Conservation (phyloP, 92 coral and sea anemone genomes). For the Porites divaricata region DNA sequence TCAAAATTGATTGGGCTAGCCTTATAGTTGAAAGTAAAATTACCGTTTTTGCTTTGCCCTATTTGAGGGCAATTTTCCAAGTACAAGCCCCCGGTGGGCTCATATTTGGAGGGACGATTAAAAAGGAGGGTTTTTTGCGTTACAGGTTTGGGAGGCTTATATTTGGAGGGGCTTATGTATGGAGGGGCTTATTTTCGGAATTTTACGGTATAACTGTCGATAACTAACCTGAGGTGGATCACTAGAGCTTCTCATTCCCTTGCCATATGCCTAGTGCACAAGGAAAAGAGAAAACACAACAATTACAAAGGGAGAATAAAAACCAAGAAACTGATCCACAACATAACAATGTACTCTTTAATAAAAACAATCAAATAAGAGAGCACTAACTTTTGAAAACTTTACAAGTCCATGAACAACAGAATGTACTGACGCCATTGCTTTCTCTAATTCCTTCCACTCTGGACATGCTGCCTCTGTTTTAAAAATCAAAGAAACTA, state of each 20-base stretch:
- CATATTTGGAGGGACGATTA: no score
- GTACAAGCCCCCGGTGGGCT: no score
- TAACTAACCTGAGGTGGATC: slow-evolving; percentile 82
- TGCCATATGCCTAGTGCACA: slow-evolving; percentile 61
- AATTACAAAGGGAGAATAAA: background rate
- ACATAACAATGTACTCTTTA: no score
- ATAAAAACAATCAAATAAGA: background rate
- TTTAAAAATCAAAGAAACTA: background rate
- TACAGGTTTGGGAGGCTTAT: no score
- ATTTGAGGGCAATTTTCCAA: no score
- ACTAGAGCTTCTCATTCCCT: slow-evolving; percentile 75
- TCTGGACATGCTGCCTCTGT: slow-evolving; percentile 87
- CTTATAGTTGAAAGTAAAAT: no score
- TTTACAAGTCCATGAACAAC: slow-evolving; percentile 96
- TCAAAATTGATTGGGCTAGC: no score
- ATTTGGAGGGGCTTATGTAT: no score
- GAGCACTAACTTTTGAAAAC: slow-evolving; percentile 42
- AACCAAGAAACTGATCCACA: background rate
- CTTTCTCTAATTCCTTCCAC: slow-evolving; percentile 90
- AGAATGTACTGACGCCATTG: slow-evolving; percentile 89
- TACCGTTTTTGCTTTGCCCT: no score
- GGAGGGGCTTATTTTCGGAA: no score
- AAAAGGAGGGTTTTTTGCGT: no score
- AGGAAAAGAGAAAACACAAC: background rate
- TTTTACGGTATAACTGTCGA: no score